These are phyloP conservation scores for Galerucella nymphaeae DNA, from an alignment of 2,888 invertebrate genomes.

Conservation along the genomic window DNA sequence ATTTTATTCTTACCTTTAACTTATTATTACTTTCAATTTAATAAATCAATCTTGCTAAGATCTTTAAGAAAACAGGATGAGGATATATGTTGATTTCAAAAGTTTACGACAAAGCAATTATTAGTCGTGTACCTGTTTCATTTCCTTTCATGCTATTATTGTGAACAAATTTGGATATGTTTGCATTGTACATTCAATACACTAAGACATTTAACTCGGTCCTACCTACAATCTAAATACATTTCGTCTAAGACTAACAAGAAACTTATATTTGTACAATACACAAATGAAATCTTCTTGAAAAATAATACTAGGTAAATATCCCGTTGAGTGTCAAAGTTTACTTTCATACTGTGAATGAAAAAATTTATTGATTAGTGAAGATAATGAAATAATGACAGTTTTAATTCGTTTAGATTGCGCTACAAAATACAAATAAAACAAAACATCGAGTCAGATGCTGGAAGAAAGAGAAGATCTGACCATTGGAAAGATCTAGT, in stretches of 20 bases:
- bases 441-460: no score
- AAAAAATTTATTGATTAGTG: background rate
- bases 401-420: no score
- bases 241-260: background rate
- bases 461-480: no score
- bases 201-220: background rate
- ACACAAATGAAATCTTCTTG: background rate
- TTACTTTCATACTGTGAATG: background rate
- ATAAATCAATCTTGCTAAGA: slow-evolving; percentile 10
- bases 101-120: slow-evolving; percentile 24
- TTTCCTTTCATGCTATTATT: slow-evolving; percentile 29
- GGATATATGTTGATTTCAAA: slow-evolving; percentile 4
- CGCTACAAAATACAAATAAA: no score
- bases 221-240: slow-evolving; percentile 5
- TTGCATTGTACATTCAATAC: slow-evolving; percentile 21
- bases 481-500: no score
- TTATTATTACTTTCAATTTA: slow-evolving; percentile 2
- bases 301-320: slow-evolving; percentile 3
- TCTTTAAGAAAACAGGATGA: slow-evolving; percentile 24
- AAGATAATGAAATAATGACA: no score
- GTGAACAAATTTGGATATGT: slow-evolving; percentile 24
- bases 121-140: slow-evolving; percentile 16
- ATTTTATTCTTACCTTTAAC: no score
- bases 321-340: background rate
- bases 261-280: background rate